Percentiles rank a stretch among this genome's conserved stretches.
phyloP scores from a whole-genome alignment of 2,888 invertebrate genomes.

The Arge pagana region DNA sequence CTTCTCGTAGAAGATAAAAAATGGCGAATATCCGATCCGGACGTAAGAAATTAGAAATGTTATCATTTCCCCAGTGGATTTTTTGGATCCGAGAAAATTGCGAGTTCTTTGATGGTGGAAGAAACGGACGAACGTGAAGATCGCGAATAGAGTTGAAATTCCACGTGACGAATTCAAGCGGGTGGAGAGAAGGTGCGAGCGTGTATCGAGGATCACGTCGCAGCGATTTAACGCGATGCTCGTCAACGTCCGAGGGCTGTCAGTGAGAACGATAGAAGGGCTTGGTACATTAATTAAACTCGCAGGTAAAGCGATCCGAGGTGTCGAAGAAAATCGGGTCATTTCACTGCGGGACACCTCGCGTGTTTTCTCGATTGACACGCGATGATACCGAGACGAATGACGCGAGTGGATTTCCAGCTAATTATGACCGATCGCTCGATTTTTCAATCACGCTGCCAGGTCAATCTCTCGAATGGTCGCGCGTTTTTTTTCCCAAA shows the following conservation, averaged over 20 bases:
- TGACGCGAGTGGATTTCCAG: conserved; percentile 19
- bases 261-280: background rate
- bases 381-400: conserved; percentile 6
- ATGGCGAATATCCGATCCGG: too few relatives aligned
- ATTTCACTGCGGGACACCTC: conserved; percentile 14
- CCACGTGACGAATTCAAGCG: too few relatives aligned
- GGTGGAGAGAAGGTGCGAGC: background rate
- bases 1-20: too few relatives aligned
- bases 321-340: conserved; percentile 17
- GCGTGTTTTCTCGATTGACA: conserved; percentile 16
- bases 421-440: conserved; percentile 22
- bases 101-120: conserved; percentile 20
- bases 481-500: too few relatives aligned
- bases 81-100: too few relatives aligned
- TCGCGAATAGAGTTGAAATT: conserved; percentile 5
- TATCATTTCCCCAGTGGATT: too few relatives aligned
- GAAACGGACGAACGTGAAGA: conserved; percentile 1
- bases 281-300: conserved; percentile 10
- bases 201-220: background rate
- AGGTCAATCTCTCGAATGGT: too few relatives aligned
- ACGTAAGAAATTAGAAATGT: too few relatives aligned
- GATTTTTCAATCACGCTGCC: too few relatives aligned
- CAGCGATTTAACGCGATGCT: too few relatives aligned
- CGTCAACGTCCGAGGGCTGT: background rate
- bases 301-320: conserved; percentile 12